Conservation (phyloP, 2,888 invertebrate genomes). For the Beris morrisii region DNA sequence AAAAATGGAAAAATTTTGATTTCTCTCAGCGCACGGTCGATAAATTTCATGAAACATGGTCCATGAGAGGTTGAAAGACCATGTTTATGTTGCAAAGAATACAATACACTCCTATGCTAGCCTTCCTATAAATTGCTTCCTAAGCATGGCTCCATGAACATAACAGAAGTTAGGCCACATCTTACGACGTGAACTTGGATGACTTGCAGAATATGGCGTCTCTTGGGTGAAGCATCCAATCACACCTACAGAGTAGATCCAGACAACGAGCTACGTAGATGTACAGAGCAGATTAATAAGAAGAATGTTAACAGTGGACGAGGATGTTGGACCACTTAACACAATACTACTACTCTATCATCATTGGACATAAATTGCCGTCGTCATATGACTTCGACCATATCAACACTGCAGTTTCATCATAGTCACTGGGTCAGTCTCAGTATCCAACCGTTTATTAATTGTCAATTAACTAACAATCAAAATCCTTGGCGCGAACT, state of each 20-base stretch:
- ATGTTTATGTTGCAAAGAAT: not conserved
- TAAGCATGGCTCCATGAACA: not conserved
- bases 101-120: too few relatives aligned
- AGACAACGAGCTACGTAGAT: not conserved
- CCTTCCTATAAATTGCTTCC: not conserved
- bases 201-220: constrained; percentile 22
- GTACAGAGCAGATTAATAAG: too few relatives aligned
- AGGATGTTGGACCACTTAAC: too few relatives aligned
- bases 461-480: constrained; percentile 38
- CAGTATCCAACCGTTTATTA: constrained; percentile 33
- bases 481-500: constrained; percentile 34
- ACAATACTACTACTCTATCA: too few relatives aligned
- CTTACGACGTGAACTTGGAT: constrained; percentile 11
- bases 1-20: constrained; percentile 18
- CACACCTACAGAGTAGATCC: not conserved
- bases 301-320: too few relatives aligned
- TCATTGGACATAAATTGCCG: too few relatives aligned
- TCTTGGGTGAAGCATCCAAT: not conserved
- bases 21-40: not conserved
- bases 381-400: too few relatives aligned
- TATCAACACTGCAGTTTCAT: not conserved
- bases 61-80: not conserved
- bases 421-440: constrained; percentile 8
- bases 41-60: not conserved
- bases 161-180: not conserved